These are phyloP conservation scores for Sthenelais limicola DNA, from an alignment of 2,888 invertebrate genomes.

Conservation along the genomic window DNA sequence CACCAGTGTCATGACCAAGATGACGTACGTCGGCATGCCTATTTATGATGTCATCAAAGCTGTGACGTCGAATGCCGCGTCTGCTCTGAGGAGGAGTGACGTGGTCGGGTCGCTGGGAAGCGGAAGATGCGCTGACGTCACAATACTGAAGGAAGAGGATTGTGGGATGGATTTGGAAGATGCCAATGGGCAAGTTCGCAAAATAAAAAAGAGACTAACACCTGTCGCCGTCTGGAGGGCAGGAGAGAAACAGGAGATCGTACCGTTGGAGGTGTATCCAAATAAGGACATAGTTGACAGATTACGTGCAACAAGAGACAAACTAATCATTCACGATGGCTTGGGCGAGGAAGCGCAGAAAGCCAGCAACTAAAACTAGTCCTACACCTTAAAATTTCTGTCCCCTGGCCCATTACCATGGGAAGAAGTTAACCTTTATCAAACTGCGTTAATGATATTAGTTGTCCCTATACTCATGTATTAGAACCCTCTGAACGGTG, in stretches of 20 bases:
- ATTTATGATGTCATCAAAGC: slow-evolving; percentile 58
- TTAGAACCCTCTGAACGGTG: no score
- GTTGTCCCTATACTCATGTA: no score
- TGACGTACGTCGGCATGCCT: slow-evolving; percentile 64
- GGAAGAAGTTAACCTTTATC: no score
- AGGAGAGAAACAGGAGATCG: slow-evolving; percentile 52
- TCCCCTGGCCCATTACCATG: no score
- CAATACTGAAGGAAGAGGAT: slow-evolving; percentile 57
- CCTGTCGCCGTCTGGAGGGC: slow-evolving; percentile 62
- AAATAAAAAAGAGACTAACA: slow-evolving; percentile 51
- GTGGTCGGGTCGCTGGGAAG: slow-evolving; percentile 54
- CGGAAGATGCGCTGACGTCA: slow-evolving; percentile 61
- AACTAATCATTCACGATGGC: no score
- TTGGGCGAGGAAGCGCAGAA: no score
- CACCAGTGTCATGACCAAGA: slow-evolving; percentile 61
- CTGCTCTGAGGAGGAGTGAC: slow-evolving; percentile 51
- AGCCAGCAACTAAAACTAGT: no score
- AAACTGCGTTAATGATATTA: no score
- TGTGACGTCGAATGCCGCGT: slow-evolving; percentile 61
- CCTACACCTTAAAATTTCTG: no score
- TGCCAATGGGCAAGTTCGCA: slow-evolving; percentile 55
- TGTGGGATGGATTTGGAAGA: slow-evolving; percentile 58
- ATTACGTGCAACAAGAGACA: not conserved
- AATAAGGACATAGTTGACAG: slow-evolving; percentile 1
- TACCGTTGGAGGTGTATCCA: slow-evolving; percentile 11